Evolutionary conservation across 2,888 invertebrate species (phyloP), one percentile per base, ranked within the genome.

Genomic region (Brachypalpus laphriformis): DNA sequence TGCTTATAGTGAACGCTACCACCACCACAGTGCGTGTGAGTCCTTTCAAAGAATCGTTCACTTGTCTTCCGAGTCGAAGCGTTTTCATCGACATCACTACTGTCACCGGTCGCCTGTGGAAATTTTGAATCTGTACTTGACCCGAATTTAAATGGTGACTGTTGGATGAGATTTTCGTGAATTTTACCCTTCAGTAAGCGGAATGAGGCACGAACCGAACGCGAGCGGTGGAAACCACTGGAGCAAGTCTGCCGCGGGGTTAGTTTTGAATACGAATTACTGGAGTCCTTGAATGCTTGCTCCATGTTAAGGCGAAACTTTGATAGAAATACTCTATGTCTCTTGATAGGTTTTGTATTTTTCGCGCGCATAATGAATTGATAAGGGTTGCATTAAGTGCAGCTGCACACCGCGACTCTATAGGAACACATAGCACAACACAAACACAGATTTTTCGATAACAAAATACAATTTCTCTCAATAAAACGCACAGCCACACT

Each of bases 121-220:
- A n/a, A 31, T 20, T 42, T 74, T 51, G 14, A 28, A 40, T 61
- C 22, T 4, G 66, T 34, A 61, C 47, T 87, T 68, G 88, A 63
- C 76, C 88, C 89, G 31, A 91, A 88, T 88, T 91, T 90, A 45
- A 91, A 91, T 5, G 91, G 91, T 8, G 91, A 90, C 68, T 90
- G 90, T 82, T 90, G 57, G 40, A 88, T 82, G 54, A 89, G 78
- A 37, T 72, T 89, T 78, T 90, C 90, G 16, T 91, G 88, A 57
- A 91, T 88, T 88, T 94, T 93, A 92, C 94, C 94, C 90, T 94
- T 94, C 80, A 96, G 94, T 90, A 94, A 91, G 87, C 95, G 94
- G 87, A 96, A 92, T 87, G 95, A 95, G 87, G 95, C 94, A 88
- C 95, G 93, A 90, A 95, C 95, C 87, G 95, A 95, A 91, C 94